Percentiles rank a stretch among this genome's conserved stretches.
phyloP scores from a whole-genome alignment of 2,888 invertebrate species.

The Smittia aterrima region DNA sequence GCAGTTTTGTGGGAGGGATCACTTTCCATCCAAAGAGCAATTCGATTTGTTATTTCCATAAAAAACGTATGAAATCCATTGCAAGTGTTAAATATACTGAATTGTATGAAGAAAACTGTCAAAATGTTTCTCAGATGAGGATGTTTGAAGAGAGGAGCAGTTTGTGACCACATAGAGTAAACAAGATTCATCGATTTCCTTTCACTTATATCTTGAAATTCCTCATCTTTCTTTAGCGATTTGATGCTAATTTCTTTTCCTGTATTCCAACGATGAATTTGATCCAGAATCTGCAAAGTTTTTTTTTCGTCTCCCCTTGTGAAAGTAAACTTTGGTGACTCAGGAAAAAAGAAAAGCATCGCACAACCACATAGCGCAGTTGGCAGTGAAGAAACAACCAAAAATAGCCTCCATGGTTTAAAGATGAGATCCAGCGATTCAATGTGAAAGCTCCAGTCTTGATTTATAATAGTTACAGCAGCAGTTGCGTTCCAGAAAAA shows the following conservation, averaged over 20 bases:
- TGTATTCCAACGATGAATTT: constrained; percentile 40
- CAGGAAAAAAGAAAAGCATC: constrained; percentile 43
- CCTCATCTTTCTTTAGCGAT: background rate
- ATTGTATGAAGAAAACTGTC: constrained; percentile 49
- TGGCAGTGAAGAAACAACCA: constrained; percentile 44
- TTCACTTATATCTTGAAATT: background rate
- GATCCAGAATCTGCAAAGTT: constrained; percentile 43
- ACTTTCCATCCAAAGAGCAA: constrained; percentile 47
- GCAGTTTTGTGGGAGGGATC: constrained; percentile 46
- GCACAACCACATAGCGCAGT: constrained; percentile 43
- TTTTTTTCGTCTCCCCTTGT: constrained; percentile 41
- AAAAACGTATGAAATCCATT: constrained; percentile 52
- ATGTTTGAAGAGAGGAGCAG: constrained; percentile 49
- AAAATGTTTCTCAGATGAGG: constrained; percentile 48
- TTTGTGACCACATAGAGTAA: constrained; percentile 50
- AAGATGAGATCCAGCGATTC: constrained; percentile 32
- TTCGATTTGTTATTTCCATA: constrained; percentile 50
- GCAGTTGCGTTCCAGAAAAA: too few relatives aligned
- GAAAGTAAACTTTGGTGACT: constrained; percentile 45
- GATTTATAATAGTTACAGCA: constrained; percentile 43
- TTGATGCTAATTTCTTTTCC: background rate
- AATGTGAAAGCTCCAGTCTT: constrained; percentile 43
- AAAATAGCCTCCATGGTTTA: constrained; percentile 44
- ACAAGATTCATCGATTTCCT: background rate
- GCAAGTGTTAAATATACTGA: constrained; percentile 49